phyloP scores from a whole-genome alignment of 1,140 invertebrate genomes.

The Phenacoccus solenopsis region DNA sequence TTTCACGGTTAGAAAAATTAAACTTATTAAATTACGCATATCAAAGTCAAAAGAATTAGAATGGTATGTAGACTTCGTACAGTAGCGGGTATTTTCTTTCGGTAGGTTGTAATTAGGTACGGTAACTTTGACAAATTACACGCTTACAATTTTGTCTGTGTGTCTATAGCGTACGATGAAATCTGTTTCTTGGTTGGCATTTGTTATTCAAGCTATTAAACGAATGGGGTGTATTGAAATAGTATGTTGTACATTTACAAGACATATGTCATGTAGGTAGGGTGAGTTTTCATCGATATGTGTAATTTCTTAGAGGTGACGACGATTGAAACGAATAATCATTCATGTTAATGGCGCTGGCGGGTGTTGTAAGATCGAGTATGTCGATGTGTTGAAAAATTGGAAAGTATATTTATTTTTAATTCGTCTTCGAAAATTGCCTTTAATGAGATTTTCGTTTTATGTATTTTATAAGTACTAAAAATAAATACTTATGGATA shows the following conservation, averaged over 20 bases:
- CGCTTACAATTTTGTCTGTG: neutral
- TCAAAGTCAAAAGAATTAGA: neutral
- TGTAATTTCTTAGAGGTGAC: neutral
- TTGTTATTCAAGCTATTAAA: neutral
- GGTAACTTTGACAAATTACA: neutral
- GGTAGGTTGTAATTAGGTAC: neutral
- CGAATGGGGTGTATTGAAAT: neutral
- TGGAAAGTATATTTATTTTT: no score
- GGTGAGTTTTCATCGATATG: neutral
- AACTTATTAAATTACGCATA: neutral
- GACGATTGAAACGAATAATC: neutral
- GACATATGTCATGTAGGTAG: neutral
- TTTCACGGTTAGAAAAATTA: neutral
- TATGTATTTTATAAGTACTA: no score
- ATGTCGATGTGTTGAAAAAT: no score
- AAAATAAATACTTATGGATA: no score
- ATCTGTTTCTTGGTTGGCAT: neutral
- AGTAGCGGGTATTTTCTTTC: no score
- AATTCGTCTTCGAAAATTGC: no score
- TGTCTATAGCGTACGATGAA: neutral
- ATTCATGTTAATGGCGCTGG: neutral
- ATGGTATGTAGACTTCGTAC: no score
- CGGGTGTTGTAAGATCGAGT: no score
- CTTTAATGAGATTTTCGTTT: no score
- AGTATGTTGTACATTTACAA: neutral